Conservation (phyloP, 2,888 invertebrate species). For the Lithophane semibrunnea region DNA sequence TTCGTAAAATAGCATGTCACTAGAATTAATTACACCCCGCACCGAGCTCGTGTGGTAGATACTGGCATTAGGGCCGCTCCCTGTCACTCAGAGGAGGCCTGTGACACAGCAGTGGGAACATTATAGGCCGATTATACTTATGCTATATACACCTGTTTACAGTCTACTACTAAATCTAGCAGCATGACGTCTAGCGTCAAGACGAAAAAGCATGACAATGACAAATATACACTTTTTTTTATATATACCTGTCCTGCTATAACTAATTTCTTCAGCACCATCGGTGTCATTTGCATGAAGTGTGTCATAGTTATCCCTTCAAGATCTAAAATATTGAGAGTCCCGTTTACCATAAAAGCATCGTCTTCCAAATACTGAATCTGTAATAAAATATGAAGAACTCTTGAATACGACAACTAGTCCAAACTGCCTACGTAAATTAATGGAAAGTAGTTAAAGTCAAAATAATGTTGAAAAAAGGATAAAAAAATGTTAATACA, state of each 20-base stretch:
- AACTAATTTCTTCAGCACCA: slow-evolving; percentile 51
- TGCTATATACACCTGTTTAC: background rate
- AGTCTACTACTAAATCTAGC: too few relatives aligned
- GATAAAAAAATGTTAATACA: background rate
- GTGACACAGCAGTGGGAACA: background rate
- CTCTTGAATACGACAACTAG: background rate
- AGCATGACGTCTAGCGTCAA: background rate
- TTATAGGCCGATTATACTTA: background rate
- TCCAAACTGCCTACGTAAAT: background rate
- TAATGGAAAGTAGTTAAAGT: background rate
- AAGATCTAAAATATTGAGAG: slow-evolving; percentile 42
- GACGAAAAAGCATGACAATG: background rate
- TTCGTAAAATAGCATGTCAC: background rate
- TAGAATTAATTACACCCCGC: background rate
- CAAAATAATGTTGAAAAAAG: background rate
- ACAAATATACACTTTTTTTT: background rate
- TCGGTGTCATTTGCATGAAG: slow-evolving; percentile 49
- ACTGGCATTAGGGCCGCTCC: too few relatives aligned
- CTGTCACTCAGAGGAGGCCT: too few relatives aligned
- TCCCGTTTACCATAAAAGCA: slow-evolving; percentile 51
- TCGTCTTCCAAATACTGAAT: slow-evolving; percentile 56
- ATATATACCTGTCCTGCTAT: slow-evolving; percentile 51
- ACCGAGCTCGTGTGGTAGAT: background rate
- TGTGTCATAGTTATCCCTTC: slow-evolving; percentile 53
- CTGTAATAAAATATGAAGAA: slow-evolving; percentile 31